Evolutionary conservation across 2,113 vertebrate species (phyloP), one percentile per base, ranked within the genome.

Genomic region (Neogobius melanostomus): DNA sequence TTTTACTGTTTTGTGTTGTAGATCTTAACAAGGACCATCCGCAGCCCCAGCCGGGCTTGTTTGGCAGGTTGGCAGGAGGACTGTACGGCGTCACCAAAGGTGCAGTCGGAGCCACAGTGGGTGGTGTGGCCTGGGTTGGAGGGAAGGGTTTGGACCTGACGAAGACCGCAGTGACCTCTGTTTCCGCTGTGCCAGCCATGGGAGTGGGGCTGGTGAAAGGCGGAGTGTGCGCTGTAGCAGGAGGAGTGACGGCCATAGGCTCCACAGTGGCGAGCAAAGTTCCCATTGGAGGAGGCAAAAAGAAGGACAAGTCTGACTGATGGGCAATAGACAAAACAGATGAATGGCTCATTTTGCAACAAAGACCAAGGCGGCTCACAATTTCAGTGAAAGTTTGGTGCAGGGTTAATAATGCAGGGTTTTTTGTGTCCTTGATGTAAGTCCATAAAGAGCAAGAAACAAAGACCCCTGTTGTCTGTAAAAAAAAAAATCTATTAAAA

Each of bases 271-370:
- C 88, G 82, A 96, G 87, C 88, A 98, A 95, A 95, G 95, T 97
- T 92, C 96, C 96, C 81, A 90, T 94, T 45, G 94, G 95, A 81
- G 94, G 95, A 76, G 63, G 85, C 69, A 98, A 97, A 91, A 98
- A 98, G 89, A 98, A 97, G 85, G 97, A 98, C 92, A 98, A 98
- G 84, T 97, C 95, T 87, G 97, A 98, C 89, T 98, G 94, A 91
- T 0, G 7, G 42, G 52, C 45, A 36, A 63, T 93, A 76, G 54
- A 61, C 47, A 36, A 45, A 8, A 50, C 67, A 46, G 21, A 56
- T 28, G 64, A 68, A 60, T 6, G 1, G 50, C 15, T 15, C 63
- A 62, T 45, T 43, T 54, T 65, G 68, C 51, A 48, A 53, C 42
- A n/a, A 57, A 68, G 70, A 70, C 65, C 75, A 69, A 61, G 45